Evolutionary conservation across 1,140 invertebrate species (phyloP), one percentile per base, ranked within the genome.

Genomic region (Phymorhynchus buccinoides): DNA sequence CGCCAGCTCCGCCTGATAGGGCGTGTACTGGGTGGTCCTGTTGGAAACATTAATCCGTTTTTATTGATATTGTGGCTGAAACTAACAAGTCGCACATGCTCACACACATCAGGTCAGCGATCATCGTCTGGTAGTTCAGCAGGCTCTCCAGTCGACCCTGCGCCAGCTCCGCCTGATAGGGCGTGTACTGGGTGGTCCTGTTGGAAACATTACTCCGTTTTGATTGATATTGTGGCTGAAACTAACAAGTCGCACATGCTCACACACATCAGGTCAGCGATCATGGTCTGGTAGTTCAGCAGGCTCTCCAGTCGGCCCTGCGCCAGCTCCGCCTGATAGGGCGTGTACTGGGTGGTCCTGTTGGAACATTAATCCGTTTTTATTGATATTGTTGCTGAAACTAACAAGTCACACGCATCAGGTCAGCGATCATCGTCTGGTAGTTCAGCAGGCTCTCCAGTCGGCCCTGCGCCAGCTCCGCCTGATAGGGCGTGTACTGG

Each of bases 221-320:
- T n/a, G n/a, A n/a, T n/a, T n/a, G n/a, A n/a, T n/a, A n/a, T n/a
- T n/a, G n/a, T n/a, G n/a, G n/a, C n/a, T n/a, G n/a, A n/a, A n/a
- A n/a, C n/a, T n/a, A n/a, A n/a, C n/a, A n/a, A n/a, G 93, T 99
- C 99, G 6, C 98, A 97, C 41, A 99, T 96, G 90, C 98, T 96
- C 89, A 99, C 94, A 3, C 97, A 97, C 0, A 98, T 99, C 78
- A 99, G 93, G 90, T 99, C 98, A 77, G 96, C 96, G 14, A 99
- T 96, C 96, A 99, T 96, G 0, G 99, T 99, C 94, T 99, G 99
- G 92, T 98, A 99, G 93, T 99, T 99, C 0, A 99, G 94, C 0
- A 99, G 94, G 89, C 97, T 96, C 93, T 99, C 98, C 30, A 99
- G 93, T 84, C 99, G 95, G 1, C 99, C 99, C 94, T 99, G 99